These are phyloP conservation scores for Charadrius vociferus DNA, from an alignment of 2,113 vertebrate genomes.

Conservation along the genomic window DNA sequence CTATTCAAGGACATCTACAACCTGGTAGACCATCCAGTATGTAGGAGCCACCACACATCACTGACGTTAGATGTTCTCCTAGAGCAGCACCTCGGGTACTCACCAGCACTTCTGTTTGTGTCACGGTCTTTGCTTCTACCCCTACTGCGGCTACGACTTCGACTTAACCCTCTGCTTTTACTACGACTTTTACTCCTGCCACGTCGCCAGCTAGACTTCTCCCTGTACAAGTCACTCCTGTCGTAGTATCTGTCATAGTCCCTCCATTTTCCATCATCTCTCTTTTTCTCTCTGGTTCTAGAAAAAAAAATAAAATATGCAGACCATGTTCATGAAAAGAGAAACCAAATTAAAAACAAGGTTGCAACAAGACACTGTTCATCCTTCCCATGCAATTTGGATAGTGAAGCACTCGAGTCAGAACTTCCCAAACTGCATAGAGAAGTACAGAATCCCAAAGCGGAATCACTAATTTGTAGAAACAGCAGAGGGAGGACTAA, in stretches of 20 bases:
- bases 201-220: slow-evolving; percentile 91
- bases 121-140: slow-evolving; percentile 84
- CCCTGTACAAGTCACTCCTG: slow-evolving; percentile 85
- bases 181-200: slow-evolving; percentile 89
- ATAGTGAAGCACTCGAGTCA: accelerated
- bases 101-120: slow-evolving; percentile 68
- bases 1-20: neutral
- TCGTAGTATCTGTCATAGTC: slow-evolving; percentile 91
- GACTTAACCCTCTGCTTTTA: slow-evolving; percentile 81
- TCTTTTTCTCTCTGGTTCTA: slow-evolving; percentile 89
- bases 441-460: neutral
- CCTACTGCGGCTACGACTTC: slow-evolving; percentile 81
- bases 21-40: accelerated
- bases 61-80: accelerated
- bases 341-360: neutral
- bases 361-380: neutral
- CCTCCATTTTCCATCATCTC: slow-evolving; percentile 94
- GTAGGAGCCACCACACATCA: neutral
- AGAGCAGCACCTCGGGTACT: neutral
- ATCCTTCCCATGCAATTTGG: neutral
- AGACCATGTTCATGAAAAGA: neutral
- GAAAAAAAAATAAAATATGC: neutral
- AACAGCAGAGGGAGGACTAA: neutral
- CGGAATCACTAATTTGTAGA: neutral
- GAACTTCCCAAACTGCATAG: neutral